Percentiles rank a stretch among this genome's conserved stretches.
Evolutionary conservation across 2,113 vertebrate genomes (phyloP).

Genomic region (Pionites leucogaster): DNA sequence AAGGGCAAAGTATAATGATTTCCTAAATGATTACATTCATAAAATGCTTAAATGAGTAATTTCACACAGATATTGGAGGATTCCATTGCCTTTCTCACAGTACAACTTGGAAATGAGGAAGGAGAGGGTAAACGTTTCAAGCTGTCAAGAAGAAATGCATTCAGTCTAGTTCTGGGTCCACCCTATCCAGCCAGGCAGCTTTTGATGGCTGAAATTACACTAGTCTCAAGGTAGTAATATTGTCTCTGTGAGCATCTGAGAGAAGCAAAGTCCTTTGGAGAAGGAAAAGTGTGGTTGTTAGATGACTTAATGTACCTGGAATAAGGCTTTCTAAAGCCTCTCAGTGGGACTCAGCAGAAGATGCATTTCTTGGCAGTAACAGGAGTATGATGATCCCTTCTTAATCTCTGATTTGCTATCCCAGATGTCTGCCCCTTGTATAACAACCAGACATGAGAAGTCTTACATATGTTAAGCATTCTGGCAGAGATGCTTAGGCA

Average conservation of each 20-base stretch:
- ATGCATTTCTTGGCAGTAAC: background rate
- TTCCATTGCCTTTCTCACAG: background rate
- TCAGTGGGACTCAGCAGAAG: background rate
- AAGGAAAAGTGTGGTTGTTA: background rate
- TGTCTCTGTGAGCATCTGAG: background rate
- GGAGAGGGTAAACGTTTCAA: background rate
- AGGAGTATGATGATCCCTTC: background rate
- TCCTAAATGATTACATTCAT: slow-evolving; percentile 27
- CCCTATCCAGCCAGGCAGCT: background rate
- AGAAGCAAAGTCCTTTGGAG: background rate
- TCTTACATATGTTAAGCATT: background rate
- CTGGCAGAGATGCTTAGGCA: background rate
- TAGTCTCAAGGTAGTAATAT: background rate
- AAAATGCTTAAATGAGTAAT: background rate
- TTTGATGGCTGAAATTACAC: background rate
- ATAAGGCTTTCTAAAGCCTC: background rate
- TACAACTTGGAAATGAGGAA: background rate
- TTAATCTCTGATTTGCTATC: background rate
- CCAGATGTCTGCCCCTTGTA: background rate
- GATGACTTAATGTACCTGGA: background rate
- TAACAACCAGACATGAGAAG: background rate
- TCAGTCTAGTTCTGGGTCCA: background rate
- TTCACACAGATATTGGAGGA: background rate
- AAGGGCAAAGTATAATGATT: slow-evolving; percentile 10
- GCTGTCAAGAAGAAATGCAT: background rate